Conservation (phyloP, 2,113 vertebrate species). For the Phainopepla nitens region DNA sequence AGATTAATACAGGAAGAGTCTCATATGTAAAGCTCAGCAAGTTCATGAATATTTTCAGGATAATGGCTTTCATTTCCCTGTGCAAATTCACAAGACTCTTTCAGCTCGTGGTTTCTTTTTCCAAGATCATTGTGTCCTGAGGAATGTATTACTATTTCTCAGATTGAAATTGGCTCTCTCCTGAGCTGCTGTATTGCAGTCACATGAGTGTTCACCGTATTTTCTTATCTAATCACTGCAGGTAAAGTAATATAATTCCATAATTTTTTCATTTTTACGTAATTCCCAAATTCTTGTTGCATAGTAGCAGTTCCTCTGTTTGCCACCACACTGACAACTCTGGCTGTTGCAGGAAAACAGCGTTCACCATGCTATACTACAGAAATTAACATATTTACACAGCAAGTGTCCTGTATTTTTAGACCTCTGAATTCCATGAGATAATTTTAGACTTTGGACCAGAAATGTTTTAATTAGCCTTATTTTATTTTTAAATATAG, state of each 20-base stretch:
- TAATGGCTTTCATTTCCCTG: not conserved
- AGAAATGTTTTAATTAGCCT: not conserved
- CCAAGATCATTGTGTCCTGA: not conserved
- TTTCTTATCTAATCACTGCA: not conserved
- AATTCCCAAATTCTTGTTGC: not conserved
- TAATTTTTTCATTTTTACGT: not conserved
- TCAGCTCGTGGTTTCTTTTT: not conserved
- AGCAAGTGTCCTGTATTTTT: not conserved
- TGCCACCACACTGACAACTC: not conserved
- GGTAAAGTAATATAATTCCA: not conserved
- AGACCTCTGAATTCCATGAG: not conserved
- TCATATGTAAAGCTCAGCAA: not conserved
- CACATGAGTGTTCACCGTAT: not conserved
- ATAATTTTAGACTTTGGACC: not conserved
- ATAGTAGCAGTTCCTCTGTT: not conserved
- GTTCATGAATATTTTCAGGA: not conserved
- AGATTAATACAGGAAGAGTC: not conserved
- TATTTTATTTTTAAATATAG: not conserved
- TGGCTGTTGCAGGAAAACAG: not conserved
- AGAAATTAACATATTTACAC: not conserved
- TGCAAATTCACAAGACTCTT: not conserved
- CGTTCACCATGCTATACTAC: accelerated
- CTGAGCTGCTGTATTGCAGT: not conserved
- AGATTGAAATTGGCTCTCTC: not conserved
- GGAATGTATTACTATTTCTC: not conserved